phyloP scores from a whole-genome alignment of 2,888 invertebrate species.

The Lithodes maja region DNA sequence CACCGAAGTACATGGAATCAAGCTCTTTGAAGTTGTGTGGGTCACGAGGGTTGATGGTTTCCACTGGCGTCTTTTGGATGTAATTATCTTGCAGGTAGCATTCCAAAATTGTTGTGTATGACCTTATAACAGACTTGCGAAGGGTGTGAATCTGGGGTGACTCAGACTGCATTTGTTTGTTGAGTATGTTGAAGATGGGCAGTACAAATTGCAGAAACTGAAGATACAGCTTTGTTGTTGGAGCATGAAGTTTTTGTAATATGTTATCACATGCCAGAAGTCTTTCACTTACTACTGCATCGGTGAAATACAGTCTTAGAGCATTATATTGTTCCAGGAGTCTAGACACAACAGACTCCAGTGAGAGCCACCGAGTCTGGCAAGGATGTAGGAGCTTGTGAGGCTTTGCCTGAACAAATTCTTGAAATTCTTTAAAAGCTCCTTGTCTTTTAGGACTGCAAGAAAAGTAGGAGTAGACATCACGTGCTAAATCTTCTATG shows the following conservation, averaged over 20 bases:
- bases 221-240: background rate
- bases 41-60: background rate
- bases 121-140: background rate
- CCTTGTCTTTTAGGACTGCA: no score
- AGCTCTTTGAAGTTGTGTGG: background rate
- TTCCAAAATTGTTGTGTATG: background rate
- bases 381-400: background rate
- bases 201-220: constrained; percentile 8
- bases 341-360: background rate
- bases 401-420: no score
- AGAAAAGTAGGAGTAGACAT: no score
- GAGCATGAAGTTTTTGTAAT: background rate
- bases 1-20: background rate
- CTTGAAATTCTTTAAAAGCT: no score
- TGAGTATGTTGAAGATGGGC: background rate
- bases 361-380: background rate
- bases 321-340: constrained; percentile 22
- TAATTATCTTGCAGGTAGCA: background rate
- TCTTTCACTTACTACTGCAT: background rate
- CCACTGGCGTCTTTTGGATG: background rate
- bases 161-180: constrained; percentile 18
- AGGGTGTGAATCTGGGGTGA: background rate
- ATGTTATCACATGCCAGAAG: constrained; percentile 12
- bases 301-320: background rate
- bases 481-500: no score